Evolutionary conservation across 2,888 invertebrate species (phyloP), one percentile per base, ranked within the genome.

Genomic region (Gymnocheta viridis): DNA sequence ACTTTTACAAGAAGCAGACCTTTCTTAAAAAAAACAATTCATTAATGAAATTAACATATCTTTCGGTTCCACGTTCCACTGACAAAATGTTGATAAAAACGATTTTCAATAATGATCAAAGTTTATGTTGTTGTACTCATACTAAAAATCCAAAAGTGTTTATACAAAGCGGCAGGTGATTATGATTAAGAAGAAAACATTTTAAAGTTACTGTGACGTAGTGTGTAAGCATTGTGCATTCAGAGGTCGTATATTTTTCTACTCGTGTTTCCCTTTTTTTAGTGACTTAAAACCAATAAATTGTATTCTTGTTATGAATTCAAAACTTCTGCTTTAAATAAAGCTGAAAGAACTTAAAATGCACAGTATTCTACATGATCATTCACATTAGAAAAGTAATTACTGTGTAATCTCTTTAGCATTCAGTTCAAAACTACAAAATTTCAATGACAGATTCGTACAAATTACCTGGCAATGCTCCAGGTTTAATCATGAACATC

Each of bases 401-500:
- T n/a, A n/a, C n/a, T n/a, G n/a, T n/a, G n/a, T n/a, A n/a, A n/a
- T n/a, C n/a, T n/a, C n/a, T n/a, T n/a, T n/a, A n/a, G n/a, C n/a
- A n/a, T n/a, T n/a, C n/a, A n/a, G n/a, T n/a, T n/a, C n/a, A n/a
- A n/a, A n/a, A n/a, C 44, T 27, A 7, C 24, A n/a, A 38, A n/a
- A 60, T 58, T 7, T 51, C 17, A 49, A 27, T 17, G 17, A 9
- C 6, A 51, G 2, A 49, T 38, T 2, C 35, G 5, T 3, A n/a
- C 19, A 44, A 51, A 35, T 19, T 49, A 29, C 44, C 47, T 74
- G 64, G 51, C 73, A 38, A 22, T 73, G 27, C 24, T 73, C 19
- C 38, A 60, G 62, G 64, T 74, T 54, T 64, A 64, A 64, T 73
- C 27, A 49, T 62, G 12, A 2, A 10, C 49, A n/a, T n/a, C 29